These are phyloP conservation scores for Matsumyia berberina DNA, from an alignment of 2,888 invertebrate species.

Conservation along the genomic window DNA sequence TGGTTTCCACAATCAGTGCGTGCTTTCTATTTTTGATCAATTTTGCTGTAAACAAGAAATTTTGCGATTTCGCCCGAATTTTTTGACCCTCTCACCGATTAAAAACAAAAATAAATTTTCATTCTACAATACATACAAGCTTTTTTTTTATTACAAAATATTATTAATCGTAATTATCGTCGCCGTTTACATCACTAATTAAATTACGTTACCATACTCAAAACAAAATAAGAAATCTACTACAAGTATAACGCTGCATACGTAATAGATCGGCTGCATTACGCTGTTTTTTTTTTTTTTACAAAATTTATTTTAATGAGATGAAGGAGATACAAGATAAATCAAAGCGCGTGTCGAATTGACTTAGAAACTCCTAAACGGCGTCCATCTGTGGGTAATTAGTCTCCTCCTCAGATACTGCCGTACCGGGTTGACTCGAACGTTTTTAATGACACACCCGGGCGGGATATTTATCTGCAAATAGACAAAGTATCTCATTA, in stretches of 20 bases:
- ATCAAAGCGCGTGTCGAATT: neutral
- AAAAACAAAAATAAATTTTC: neutral
- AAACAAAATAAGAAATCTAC: conserved; percentile 27
- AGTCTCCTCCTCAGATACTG: conserved; percentile 75
- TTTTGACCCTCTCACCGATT: neutral
- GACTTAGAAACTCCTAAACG: conserved; percentile 66
- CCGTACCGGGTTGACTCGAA: conserved; percentile 78
- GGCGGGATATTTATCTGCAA: conserved; percentile 82
- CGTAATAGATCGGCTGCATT: neutral
- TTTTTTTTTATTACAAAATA: conserved; percentile 21
- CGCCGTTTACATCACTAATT: conserved; percentile 17
- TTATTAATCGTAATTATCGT: conserved; percentile 15
- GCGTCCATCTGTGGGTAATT: conserved; percentile 64
- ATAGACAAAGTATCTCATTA: neutral
- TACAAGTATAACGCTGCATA: too few relatives aligned
- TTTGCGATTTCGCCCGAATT: neutral
- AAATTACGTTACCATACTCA: neutral
- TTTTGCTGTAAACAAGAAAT: neutral
- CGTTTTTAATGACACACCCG: conserved; percentile 83
- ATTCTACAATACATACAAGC: conserved; percentile 6
- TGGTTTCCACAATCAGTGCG: neutral
- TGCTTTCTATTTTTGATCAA: neutral
- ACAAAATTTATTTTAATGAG: conserved; percentile 42
- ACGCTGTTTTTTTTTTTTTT: conserved; percentile 18
- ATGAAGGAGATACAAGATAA: conserved; percentile 14